Base-by-base conservation (phyloP, 2,888 invertebrate genomes). In the Chrysolina oricalcia region DNA sequence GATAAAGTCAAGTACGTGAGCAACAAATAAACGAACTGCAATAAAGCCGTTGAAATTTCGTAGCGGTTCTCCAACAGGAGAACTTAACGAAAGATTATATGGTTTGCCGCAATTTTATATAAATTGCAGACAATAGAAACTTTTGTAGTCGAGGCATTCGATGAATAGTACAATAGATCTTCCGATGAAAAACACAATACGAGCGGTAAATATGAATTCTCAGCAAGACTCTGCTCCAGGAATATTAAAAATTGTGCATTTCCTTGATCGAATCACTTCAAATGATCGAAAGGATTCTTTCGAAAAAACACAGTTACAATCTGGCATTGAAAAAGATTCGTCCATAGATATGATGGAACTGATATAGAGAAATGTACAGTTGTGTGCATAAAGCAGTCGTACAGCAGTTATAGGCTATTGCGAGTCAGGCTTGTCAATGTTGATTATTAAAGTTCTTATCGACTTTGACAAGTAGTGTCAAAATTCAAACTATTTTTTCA, bases 21-120 rank as follows among this genome's bases (percentile, higher is more conserved):
- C 59, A 27, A 59, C 27, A 59, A 35, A 59, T 23, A 17, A 35
- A 59, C 27, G 59, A 59, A 59, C 15, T n/a, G 35, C 59, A 9
- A 59, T 35, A 35, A 59, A 59, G 59, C n/a, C 59, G 35, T 59
- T 59, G 59, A 59, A 59, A 59, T 59, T 59, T 69, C 27, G n/a
- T n/a, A 69, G 35, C 21, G 9, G 17, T 21, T 35, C 40, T 48
- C 13, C 35, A 27, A 40, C 17, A 19, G 21, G 56, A 69, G 40
- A 69, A 56, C 21, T 69, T 41, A 69, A 56, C 43, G 40, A 56
- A 69, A 69, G 68, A 69, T 69, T 56, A 56, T 56, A 56, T 69
- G 43, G 68, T 19, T 17, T 35, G 53, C 50, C 40, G 56, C 35
- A 69, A 69, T 50, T 69, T 56, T 69, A 56, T 56, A 56, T 40